Evolutionary conservation across 2,888 invertebrate species (phyloP).

Genomic region (Aporophyla nigra): DNA sequence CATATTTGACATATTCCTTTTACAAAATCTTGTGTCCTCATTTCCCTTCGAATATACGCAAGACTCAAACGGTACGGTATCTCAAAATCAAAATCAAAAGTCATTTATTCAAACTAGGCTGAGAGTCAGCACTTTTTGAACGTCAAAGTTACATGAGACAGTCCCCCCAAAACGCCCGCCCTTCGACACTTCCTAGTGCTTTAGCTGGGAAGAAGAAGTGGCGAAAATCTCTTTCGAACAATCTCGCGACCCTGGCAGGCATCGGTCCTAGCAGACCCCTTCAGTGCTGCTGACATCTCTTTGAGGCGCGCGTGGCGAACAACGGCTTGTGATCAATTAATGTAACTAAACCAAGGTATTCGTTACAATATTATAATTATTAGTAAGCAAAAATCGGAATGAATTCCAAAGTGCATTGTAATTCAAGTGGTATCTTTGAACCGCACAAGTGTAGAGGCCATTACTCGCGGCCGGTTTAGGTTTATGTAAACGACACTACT

Average conservation of each 20-base stretch:
- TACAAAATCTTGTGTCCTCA: background rate
- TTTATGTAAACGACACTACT: constrained; percentile 77
- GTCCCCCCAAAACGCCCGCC: too few species aligned
- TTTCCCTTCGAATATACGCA: background rate
- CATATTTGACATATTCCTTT: constrained; percentile 8
- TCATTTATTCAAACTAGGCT: too few species aligned
- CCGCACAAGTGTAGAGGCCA: constrained; percentile 69
- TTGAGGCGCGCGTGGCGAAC: too few species aligned
- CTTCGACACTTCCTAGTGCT: too few species aligned
- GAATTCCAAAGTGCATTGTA: constrained; percentile 64
- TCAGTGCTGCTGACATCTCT: too few species aligned
- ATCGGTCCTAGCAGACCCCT: too few species aligned
- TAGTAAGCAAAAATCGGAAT: constrained; percentile 56
- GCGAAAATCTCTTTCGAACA: too few species aligned
- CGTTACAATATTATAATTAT: constrained; percentile 1
- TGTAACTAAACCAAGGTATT: background rate
- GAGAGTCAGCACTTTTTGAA: too few species aligned
- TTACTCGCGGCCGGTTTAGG: constrained; percentile 77
- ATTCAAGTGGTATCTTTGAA: constrained; percentile 50
- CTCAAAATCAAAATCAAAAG: too few species aligned
- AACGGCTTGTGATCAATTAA: background rate
- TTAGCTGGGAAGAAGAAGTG: too few species aligned
- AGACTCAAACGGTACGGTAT: constrained; percentile 1
- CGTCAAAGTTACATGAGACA: too few species aligned
- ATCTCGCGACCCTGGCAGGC: too few species aligned